Conservation (phyloP, 2,113 vertebrate genomes). For the Peromyscus leucopus region DNA sequence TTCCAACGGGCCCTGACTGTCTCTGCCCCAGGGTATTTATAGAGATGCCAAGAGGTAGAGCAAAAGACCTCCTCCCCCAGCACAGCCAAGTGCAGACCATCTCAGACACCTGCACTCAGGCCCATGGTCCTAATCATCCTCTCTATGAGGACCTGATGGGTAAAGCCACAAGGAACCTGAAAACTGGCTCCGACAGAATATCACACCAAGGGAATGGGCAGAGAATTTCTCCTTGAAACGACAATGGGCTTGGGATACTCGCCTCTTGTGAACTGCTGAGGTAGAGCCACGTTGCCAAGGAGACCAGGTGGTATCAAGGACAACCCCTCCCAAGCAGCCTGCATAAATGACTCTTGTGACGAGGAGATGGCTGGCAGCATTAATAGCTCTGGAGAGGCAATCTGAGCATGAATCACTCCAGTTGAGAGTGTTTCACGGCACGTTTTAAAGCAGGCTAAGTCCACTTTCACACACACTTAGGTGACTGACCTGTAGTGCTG, state of each 20-base stretch:
- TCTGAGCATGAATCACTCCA: not conserved
- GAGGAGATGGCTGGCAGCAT: not conserved
- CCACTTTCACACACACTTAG: too few relatives aligned
- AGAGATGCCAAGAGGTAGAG: too few relatives aligned
- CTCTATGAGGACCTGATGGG: too few relatives aligned
- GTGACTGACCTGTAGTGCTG: not conserved
- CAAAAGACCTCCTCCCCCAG: too few relatives aligned
- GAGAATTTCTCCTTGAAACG: not conserved
- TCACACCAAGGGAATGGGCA: conserved; percentile 14
- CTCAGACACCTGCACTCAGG: too few relatives aligned
- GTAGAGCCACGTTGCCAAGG: conserved; percentile 3
- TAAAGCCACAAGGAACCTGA: too few relatives aligned
- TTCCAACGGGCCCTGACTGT: too few relatives aligned
- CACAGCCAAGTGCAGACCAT: too few relatives aligned
- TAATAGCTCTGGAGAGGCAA: not conserved
- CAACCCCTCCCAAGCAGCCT: conserved; percentile 20
- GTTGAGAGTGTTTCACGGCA: not conserved
- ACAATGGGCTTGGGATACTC: not conserved
- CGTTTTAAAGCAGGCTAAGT: not conserved
- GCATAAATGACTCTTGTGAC: not conserved
- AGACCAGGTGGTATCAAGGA: conserved; percentile 38
- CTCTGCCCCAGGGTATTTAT: too few relatives aligned
- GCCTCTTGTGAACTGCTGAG: conserved; percentile 1
- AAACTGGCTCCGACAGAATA: not conserved
- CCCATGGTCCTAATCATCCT: too few relatives aligned